Conservation (phyloP, 2,888 invertebrate genomes). For the Tetranychus truncatus region DNA sequence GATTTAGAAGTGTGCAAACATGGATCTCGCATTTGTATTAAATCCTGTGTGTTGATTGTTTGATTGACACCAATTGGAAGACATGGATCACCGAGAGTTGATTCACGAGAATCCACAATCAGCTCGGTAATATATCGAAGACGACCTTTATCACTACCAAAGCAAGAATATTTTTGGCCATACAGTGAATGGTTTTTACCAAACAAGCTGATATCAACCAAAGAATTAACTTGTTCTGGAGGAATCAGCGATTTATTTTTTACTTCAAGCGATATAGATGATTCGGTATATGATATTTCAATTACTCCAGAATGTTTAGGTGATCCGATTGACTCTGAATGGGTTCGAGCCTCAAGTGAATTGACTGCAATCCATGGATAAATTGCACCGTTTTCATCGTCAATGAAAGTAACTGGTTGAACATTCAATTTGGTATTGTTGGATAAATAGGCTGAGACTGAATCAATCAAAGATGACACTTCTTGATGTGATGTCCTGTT, state of each 20-base stretch:
- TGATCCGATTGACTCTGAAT: not conserved
- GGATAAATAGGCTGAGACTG: not conserved
- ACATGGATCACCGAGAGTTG: slow-evolving; percentile 5
- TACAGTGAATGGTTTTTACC: not conserved
- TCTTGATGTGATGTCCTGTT: not conserved
- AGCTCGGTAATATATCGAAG: not conserved
- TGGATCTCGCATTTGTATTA: not conserved
- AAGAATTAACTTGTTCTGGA: not conserved
- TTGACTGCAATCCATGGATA: slow-evolving; percentile 6
- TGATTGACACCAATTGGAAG: not conserved
- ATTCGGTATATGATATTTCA: not conserved
- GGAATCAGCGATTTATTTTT: not conserved
- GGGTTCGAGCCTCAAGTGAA: not conserved
- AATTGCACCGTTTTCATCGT: not conserved
- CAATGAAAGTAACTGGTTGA: not conserved
- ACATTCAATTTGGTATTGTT: not conserved
- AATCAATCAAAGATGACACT: not conserved
- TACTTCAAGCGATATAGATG: not conserved
- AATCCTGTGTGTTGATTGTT: not conserved
- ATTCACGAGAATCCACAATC: not conserved
- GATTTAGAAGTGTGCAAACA: not conserved
- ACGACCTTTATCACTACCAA: not conserved
- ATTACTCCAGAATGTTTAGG: not conserved
- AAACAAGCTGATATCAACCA: not conserved
- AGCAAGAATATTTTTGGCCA: not conserved